Evolutionary conservation across 2,797 vertebrate genomes (phyloP).

Genomic region (Sebastes iracundus): DNA sequence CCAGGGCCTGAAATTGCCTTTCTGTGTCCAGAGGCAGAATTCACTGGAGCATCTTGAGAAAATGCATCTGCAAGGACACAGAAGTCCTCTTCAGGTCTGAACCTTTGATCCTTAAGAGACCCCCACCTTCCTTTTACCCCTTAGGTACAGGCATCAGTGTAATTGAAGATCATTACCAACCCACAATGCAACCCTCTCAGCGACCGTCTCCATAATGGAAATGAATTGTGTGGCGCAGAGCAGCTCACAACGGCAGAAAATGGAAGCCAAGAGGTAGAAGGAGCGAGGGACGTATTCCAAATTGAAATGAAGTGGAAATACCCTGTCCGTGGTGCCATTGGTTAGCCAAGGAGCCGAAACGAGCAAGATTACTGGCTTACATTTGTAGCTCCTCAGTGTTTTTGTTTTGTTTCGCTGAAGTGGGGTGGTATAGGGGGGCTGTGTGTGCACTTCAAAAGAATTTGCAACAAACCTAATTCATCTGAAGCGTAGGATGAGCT

Average conservation of each 20-base stretch:
- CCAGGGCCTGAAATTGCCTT: constrained; percentile 74
- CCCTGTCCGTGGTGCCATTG: constrained; percentile 79
- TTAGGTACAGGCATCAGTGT: constrained; percentile 80
- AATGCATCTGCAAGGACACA: constrained; percentile 79
- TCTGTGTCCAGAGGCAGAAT: constrained; percentile 77
- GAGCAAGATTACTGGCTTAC: constrained; percentile 84
- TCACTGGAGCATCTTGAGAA: constrained; percentile 75
- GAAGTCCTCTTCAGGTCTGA: constrained; percentile 81
- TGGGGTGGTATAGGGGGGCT: constrained; percentile 72
- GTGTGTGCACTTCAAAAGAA: constrained; percentile 88
- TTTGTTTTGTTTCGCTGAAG: constrained; percentile 87
- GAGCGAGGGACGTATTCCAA: constrained; percentile 78
- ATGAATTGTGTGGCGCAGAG: constrained; percentile 78
- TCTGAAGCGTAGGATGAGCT: constrained; percentile 90
- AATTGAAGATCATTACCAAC: constrained; percentile 87
- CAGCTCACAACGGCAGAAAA: constrained; percentile 75
- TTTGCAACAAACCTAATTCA: constrained; percentile 91
- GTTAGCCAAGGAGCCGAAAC: constrained; percentile 81
- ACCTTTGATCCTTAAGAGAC: constrained; percentile 85
- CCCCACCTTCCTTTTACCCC: constrained; percentile 76
- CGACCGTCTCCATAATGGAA: constrained; percentile 83
- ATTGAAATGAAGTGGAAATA: constrained; percentile 85
- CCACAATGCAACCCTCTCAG: constrained; percentile 85
- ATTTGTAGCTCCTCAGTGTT: constrained; percentile 79
- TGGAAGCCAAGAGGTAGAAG: constrained; percentile 80